A percentile compares a stretch with the other conserved stretches of the same genome.
Conservation (phyloP, 2,797 vertebrate genomes). For the Cuniculus paca region DNA sequence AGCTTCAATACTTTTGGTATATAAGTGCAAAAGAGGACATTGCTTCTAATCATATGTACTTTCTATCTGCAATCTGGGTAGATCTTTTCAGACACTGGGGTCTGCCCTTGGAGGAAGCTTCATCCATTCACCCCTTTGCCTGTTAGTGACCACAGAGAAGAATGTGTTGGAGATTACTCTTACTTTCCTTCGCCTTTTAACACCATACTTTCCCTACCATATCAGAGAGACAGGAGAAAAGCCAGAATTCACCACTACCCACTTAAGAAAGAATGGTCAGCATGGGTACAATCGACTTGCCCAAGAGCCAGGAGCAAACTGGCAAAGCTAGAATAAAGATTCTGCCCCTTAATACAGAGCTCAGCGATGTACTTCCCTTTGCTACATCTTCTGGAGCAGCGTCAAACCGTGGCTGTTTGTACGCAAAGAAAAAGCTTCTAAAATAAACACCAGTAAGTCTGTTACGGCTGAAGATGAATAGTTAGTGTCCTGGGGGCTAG, state of each 20-base stretch:
- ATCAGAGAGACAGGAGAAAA: not conserved
- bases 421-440: slow-evolving; percentile 39
- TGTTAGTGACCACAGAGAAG: not conserved
- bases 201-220: not conserved
- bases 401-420: not conserved
- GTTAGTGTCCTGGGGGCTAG: not conserved
- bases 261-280: not conserved
- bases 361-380: not conserved
- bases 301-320: not conserved
- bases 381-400: not conserved
- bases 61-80: not conserved
- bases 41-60: not conserved
- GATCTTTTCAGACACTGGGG: not conserved
- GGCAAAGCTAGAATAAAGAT: not conserved
- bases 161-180: not conserved
- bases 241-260: not conserved
- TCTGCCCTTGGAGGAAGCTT: not conserved
- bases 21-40: not conserved
- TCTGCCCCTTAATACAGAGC: not conserved
- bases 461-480: slow-evolving; percentile 20
- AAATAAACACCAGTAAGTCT: slow-evolving; percentile 68
- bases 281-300: not conserved
- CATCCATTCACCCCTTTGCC: not conserved
- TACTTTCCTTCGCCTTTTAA: not conserved
- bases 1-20: not conserved